These are phyloP conservation scores for Thereva nobilitata DNA, from an alignment of 2,888 invertebrate species.

Conservation along the genomic window DNA sequence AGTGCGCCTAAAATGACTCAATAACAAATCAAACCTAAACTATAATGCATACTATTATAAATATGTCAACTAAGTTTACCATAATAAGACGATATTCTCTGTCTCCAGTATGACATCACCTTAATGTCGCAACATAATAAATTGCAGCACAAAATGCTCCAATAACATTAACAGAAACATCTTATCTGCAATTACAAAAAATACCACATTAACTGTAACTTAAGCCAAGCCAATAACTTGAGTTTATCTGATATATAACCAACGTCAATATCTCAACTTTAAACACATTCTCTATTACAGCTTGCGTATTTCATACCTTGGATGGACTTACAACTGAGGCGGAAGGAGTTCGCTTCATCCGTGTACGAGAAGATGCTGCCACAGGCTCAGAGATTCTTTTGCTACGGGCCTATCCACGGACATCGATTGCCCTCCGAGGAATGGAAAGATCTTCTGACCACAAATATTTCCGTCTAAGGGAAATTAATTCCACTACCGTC, in stretches of 20 bases:
- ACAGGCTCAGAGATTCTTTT: slow-evolving; percentile 78
- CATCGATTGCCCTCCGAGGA: slow-evolving; percentile 52
- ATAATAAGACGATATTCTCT: too few relatives aligned
- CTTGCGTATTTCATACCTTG: slow-evolving; percentile 82
- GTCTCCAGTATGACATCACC: too few relatives aligned
- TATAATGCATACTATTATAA: too few relatives aligned
- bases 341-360: slow-evolving; percentile 82
- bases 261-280: background rate
- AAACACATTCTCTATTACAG: slow-evolving; percentile 60
- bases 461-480: slow-evolving; percentile 60
- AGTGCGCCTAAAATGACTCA: too few relatives aligned
- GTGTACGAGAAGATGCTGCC: slow-evolving; percentile 79
- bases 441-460: slow-evolving; percentile 54
- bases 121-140: too few relatives aligned
- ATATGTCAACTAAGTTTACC: too few relatives aligned
- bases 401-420: slow-evolving; percentile 82
- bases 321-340: slow-evolving; percentile 55
- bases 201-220: background rate
- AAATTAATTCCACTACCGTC: slow-evolving; percentile 76
- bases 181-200: too few relatives aligned
- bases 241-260: background rate
- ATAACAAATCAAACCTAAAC: too few relatives aligned
- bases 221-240: background rate
- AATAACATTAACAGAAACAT: too few relatives aligned
- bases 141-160: too few relatives aligned